Conservation (phyloP, 2,888 invertebrate species). For the Andrena dorsata region DNA sequence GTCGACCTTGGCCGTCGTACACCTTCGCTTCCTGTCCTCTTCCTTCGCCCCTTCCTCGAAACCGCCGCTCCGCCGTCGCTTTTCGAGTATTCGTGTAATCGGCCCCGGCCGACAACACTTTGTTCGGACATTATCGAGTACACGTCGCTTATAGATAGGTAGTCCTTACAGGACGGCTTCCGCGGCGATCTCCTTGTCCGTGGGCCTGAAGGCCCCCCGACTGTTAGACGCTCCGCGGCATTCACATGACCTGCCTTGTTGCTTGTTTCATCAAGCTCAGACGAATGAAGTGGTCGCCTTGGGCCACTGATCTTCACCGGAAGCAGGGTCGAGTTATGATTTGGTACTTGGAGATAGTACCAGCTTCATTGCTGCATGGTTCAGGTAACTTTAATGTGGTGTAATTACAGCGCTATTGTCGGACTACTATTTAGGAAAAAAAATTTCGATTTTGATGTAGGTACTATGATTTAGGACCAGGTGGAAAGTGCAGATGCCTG, state of each 20-base stretch:
- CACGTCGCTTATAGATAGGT: constrained; percentile 79
- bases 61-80: constrained; percentile 62
- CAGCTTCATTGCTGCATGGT: too few species aligned
- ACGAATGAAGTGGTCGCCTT: too few species aligned
- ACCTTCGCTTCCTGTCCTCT: constrained; percentile 45
- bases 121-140: constrained; percentile 81
- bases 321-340: too few species aligned
- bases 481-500: too few species aligned
- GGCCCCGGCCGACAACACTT: constrained; percentile 76
- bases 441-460: too few species aligned
- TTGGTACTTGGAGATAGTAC: too few species aligned
- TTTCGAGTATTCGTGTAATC: constrained; percentile 78
- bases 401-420: too few species aligned
- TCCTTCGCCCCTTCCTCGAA: constrained; percentile 28
- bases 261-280: background rate
- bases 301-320: too few species aligned
- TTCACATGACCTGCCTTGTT: background rate
- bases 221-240: background rate
- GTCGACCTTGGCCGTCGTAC: constrained; percentile 60
- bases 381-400: too few species aligned
- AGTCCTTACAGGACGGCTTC: constrained; percentile 76
- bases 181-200: constrained; percentile 50
- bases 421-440: too few species aligned
- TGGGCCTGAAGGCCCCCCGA: too few species aligned
- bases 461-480: too few species aligned